Percentiles rank a stretch among this genome's conserved stretches.
Conservation (phyloP, 2,888 invertebrate species). For the Temnothorax ravouxi region DNA sequence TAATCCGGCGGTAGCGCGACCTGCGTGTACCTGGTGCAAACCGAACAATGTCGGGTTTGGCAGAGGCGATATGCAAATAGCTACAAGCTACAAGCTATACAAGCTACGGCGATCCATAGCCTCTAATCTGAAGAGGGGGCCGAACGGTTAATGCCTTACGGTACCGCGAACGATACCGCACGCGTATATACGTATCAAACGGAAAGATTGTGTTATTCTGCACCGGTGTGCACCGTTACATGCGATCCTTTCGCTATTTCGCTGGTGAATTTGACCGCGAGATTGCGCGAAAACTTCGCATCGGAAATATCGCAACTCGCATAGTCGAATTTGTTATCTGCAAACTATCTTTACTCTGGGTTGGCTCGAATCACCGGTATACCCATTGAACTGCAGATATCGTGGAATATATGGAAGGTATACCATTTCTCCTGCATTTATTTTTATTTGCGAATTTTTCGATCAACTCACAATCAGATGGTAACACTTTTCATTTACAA, state of each 20-base stretch:
- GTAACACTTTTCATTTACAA: background rate
- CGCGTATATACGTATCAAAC: slow-evolving; percentile 16
- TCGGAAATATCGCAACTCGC: background rate
- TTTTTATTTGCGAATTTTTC: background rate
- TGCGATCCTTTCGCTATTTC: slow-evolving; percentile 36
- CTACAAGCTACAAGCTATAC: slow-evolving; percentile 55
- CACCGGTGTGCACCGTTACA: slow-evolving; percentile 31
- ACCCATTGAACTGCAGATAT: background rate
- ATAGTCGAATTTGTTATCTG: slow-evolving; percentile 8
- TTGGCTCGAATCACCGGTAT: background rate
- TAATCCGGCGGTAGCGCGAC: slow-evolving; percentile 27
- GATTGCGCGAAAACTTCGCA: slow-evolving; percentile 21
- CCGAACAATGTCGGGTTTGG: slow-evolving; percentile 61
- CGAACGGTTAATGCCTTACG: slow-evolving; percentile 53
- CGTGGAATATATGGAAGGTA: background rate
- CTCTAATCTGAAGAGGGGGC: slow-evolving; percentile 59
- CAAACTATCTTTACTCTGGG: background rate
- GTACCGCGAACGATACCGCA: slow-evolving; percentile 49
- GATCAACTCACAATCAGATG: too few species aligned
- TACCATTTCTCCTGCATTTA: background rate
- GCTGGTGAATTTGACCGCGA: background rate
- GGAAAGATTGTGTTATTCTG: slow-evolving; percentile 55
- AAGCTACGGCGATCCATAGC: slow-evolving; percentile 53
- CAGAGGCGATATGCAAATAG: slow-evolving; percentile 70
- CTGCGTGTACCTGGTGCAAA: slow-evolving; percentile 11